Evolutionary conservation across 2,113 vertebrate genomes (phyloP), one percentile per base, ranked within the genome.

Genomic region (Phasianus colchicus): DNA sequence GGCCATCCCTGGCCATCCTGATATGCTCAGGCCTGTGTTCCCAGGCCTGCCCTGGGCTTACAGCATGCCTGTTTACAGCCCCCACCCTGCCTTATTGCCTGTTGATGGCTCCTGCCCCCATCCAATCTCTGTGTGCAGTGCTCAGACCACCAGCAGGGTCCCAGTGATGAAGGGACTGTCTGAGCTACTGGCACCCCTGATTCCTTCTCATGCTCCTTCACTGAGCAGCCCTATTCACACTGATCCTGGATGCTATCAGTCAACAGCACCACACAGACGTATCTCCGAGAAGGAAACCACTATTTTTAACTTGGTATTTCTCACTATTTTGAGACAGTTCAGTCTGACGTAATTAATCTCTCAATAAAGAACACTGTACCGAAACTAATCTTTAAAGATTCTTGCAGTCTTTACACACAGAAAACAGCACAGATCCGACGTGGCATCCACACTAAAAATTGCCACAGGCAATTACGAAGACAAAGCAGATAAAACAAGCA

Each of bases 211-310:
- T 38, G 17, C 34, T 54, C 14, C 30, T 30, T 45, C 38, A 36
- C 0, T 0, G 30, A 34, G 30, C 75, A 43, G 25, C 29, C 27
- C 36, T 19, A 42, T 4, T 54, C 11, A 0, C 13, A 20, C 32
- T 60, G 30, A 77, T 80, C 67, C 38, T 1, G 2, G 63, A n/a
- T 3, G 2, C 30, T 9, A 8, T 11, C 1, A 0, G 22, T 38
- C 52, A 75, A 36, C 10, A 32, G 24, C 15, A 55, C 16, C 42
- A n/a, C 24, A 47, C 5, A 88, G 48, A 82, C 1, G 1, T 6
- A 36, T 29, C 60, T 50, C 71, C 30, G 60, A 72, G 55, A 13
- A 78, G 32, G 21, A 92, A 75, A 43, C 30, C 6, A 2, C 14
- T 70, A 7, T 38, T 54, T 80, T 70, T 27, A 61, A 67, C 1